phyloP scores from a whole-genome alignment of 2,113 vertebrate genomes.

The Rhinogobius similis region DNA sequence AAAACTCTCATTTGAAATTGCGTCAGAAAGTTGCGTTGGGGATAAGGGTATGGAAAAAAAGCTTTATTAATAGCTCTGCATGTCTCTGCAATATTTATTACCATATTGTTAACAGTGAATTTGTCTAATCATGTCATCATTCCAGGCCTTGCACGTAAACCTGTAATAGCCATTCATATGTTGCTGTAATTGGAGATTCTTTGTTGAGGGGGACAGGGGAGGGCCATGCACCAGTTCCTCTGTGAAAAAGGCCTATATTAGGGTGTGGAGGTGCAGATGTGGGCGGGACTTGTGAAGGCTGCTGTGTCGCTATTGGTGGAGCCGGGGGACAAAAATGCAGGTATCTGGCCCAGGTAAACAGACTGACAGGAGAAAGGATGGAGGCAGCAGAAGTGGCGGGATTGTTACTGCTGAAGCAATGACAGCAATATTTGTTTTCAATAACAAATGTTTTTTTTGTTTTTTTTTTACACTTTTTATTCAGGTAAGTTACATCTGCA shows the following conservation, averaged over 20 bases:
- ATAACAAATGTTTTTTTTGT: not conserved
- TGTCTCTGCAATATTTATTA: not conserved
- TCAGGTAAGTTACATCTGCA: slow-evolving; percentile 25
- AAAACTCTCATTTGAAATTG: not conserved
- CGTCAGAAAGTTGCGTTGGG: slow-evolving; percentile 9
- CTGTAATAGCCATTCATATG: slow-evolving; percentile 10
- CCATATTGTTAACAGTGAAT: slow-evolving; percentile 7
- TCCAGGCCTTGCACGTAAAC: slow-evolving; percentile 5
- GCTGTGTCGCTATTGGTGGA: slow-evolving; percentile 71
- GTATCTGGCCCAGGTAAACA: slow-evolving; percentile 76
- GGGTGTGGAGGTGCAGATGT: slow-evolving; percentile 50
- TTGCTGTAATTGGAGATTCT: slow-evolving; percentile 24
- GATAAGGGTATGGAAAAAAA: slow-evolving; percentile 14
- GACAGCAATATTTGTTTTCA: not conserved
- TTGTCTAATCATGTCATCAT: slow-evolving; percentile 1
- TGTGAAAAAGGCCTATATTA: slow-evolving; percentile 32
- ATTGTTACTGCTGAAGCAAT: slow-evolving; percentile 3
- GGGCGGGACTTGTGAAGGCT: slow-evolving; percentile 44
- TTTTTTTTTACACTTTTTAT: not conserved
- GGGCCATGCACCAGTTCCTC: slow-evolving; percentile 17
- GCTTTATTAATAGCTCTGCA: slow-evolving; percentile 7
- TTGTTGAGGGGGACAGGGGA: slow-evolving; percentile 30
- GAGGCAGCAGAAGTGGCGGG: slow-evolving; percentile 27
- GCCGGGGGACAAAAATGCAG: slow-evolving; percentile 69
- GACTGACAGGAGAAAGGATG: slow-evolving; percentile 55